Evolutionary conservation across 2,797 vertebrate genomes (phyloP), one percentile per base, ranked within the genome.

Genomic region (Spondyliosoma cantharus): DNA sequence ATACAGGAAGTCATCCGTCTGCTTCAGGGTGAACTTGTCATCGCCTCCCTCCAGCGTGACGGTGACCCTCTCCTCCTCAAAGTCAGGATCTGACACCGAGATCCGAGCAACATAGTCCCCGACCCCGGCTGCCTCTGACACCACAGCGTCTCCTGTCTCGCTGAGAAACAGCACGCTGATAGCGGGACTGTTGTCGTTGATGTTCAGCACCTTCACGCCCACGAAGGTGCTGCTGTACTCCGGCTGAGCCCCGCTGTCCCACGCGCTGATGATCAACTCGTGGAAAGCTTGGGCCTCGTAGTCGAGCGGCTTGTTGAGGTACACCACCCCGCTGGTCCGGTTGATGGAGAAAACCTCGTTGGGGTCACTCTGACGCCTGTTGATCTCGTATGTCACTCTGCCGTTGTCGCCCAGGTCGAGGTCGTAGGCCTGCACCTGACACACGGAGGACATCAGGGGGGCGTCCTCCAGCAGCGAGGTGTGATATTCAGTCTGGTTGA

Each of bases 21-120:
- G 80, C 50, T 89, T 94, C 82, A 98, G 89, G 0, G 81, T 81
- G 59, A 98, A 98, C 81, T 91, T 94, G 17, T 93, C 95, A 2
- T 96, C 93, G 0, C 89, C 95, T 17, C 96, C 96, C 52, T 95
- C 87, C 0, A 97, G 92, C 0, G 87, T 86, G 50, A 95, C 90
- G 32, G 77, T 6, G 78, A 95, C 70, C 76, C 46, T 80, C 58
- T 87, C 80, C 54, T 89, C 14, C 74, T 91, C 75, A 32, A 93
- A 88, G 73, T 99, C 97, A 0, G 95, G 94, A 76, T 99, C 97
- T 0, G 96, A 96, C 71, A 97, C 96, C 0, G 97, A 96, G 37
- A 98, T 93, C 54, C 97, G 93, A 70, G 97, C 97, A 11, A 99
- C 94, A 2, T 96, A 97, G 81, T 97, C 96, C 1, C 97, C 97